Conservation (phyloP, 2,888 invertebrate genomes). For the Eremobia ochroleuca region DNA sequence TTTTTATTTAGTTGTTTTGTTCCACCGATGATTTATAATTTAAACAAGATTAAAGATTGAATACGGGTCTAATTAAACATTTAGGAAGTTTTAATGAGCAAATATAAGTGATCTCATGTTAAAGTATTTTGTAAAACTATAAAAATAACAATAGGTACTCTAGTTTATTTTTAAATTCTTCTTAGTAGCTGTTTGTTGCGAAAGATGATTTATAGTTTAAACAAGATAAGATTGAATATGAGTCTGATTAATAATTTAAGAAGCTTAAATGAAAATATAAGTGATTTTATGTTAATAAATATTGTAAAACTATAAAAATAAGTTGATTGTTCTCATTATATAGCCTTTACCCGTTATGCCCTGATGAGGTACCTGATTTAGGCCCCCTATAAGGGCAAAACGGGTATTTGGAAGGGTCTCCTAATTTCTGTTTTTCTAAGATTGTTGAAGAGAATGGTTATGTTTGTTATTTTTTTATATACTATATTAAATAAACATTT, state of each 20-base stretch:
- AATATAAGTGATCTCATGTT: conserved; percentile 25
- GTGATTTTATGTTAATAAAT: conserved; percentile 19
- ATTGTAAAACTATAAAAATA: conserved; percentile 12
- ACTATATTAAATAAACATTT: conserved; percentile 5
- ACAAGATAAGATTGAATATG: conserved; percentile 25
- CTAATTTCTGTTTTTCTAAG: conserved; percentile 9
- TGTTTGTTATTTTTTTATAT: conserved; percentile 5
- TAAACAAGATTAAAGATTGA: conserved; percentile 33
- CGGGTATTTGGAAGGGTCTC: not conserved
- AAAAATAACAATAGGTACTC: conserved; percentile 20
- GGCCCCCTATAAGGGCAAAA: conserved; percentile 9
- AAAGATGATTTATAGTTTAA: conserved; percentile 26
- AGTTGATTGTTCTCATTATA: conserved; percentile 6
- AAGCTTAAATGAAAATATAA: conserved; percentile 23
- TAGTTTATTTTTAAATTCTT: conserved; percentile 10
- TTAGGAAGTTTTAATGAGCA: conserved; percentile 21
- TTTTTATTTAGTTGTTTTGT: conserved; percentile 32
- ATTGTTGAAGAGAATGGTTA: conserved; percentile 8
- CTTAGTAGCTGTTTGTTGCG: conserved; percentile 23
- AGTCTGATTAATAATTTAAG: conserved; percentile 20
- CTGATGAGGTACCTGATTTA: conserved; percentile 9
- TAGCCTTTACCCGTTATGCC: conserved; percentile 13
- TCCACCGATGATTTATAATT: conserved; percentile 35
- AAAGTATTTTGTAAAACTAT: conserved; percentile 13
- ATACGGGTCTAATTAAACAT: conserved; percentile 22